These are phyloP conservation scores for Nephrotoma flavescens DNA, from an alignment of 2,888 invertebrate species.

Conservation along the genomic window DNA sequence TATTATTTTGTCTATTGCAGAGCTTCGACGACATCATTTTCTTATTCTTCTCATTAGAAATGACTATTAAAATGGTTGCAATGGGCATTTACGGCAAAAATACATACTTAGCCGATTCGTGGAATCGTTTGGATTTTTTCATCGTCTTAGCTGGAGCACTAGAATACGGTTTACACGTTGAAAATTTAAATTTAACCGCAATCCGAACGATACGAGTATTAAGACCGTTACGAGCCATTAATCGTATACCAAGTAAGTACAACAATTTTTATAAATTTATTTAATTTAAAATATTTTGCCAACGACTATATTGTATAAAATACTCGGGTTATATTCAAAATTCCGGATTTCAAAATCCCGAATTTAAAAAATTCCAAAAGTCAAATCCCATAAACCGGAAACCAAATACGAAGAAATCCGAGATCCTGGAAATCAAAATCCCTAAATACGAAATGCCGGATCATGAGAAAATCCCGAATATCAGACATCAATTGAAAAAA, in stretches of 20 bases:
- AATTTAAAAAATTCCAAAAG: too few relatives aligned
- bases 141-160: conserved; percentile 89
- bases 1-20: conserved; percentile 34
- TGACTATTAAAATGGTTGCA: conserved; percentile 97
- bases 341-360: too few relatives aligned
- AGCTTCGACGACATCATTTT: conserved; percentile 98
- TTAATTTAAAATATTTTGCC: neutral
- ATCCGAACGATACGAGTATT: conserved; percentile 96
- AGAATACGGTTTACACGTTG: conserved; percentile 86
- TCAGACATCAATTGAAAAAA: too few relatives aligned
- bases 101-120: conserved; percentile 93
- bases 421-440: too few relatives aligned
- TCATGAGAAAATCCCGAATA: too few relatives aligned
- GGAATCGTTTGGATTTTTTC: conserved; percentile 97
- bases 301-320: neutral
- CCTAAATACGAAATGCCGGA: too few relatives aligned
- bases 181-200: conserved; percentile 95
- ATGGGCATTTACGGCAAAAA: conserved; percentile 92
- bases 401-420: too few relatives aligned
- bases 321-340: too few relatives aligned
- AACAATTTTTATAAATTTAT: neutral
- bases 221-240: conserved; percentile 92
- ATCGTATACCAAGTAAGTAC: conserved; percentile 96
- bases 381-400: too few relatives aligned
- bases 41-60: conserved; percentile 93